Percentiles rank a stretch among this genome's conserved stretches.
Conservation (phyloP, 2,113 vertebrate genomes). For the Speoplatyrhinus poulsoni region DNA sequence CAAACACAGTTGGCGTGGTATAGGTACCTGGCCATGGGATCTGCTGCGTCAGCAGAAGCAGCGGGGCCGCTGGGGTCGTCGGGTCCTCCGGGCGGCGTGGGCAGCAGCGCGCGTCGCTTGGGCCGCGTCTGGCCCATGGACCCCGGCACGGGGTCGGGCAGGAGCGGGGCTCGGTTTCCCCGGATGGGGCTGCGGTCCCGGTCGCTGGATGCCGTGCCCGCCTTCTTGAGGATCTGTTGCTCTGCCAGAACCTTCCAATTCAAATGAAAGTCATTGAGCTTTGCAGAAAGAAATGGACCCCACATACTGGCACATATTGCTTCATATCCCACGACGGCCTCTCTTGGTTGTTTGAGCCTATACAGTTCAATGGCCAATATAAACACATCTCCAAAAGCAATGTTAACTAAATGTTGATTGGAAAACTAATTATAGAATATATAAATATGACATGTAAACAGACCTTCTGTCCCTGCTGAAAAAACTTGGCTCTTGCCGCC, state of each 20-base stretch:
- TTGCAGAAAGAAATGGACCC: no score
- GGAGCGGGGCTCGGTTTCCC: constrained; percentile 70
- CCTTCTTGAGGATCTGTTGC: constrained; percentile 75
- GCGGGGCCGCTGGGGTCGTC: constrained; percentile 55
- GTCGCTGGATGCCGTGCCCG: constrained; percentile 42
- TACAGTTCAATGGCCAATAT: not conserved
- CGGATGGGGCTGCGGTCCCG: constrained; percentile 78
- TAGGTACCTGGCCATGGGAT: constrained; percentile 75
- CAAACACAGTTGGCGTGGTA: not conserved
- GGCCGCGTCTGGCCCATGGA: constrained; percentile 68
- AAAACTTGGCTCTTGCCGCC: constrained; percentile 79
- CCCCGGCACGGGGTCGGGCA: constrained; percentile 76
- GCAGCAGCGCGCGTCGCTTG: constrained; percentile 76
- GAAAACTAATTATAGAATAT: not conserved
- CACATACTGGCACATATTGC: no score
- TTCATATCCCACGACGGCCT: no score
- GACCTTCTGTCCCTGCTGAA: constrained; percentile 80
- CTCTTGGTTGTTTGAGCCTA: no score
- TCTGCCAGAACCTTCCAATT: constrained; percentile 73
- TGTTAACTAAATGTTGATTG: not conserved
- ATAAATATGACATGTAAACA: not conserved
- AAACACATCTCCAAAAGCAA: not conserved
- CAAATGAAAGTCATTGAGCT: not conserved
- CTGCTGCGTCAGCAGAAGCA: constrained; percentile 61
- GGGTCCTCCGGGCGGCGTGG: constrained; percentile 75